Base-by-base conservation (phyloP, 2,888 invertebrate species). In the Drosophila glabriapex region DNA sequence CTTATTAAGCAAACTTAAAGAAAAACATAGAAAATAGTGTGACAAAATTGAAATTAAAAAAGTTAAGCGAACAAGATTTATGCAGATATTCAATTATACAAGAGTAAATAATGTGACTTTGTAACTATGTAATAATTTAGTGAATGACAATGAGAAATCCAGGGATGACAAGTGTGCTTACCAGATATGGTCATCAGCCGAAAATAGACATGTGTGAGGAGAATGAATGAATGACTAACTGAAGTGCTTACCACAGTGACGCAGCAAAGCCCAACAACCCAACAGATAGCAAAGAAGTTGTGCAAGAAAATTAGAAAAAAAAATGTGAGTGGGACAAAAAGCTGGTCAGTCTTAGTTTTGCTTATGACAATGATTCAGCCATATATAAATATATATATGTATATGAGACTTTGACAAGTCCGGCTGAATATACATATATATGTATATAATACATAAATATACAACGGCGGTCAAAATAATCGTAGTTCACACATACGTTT, bases 281-380 rank as follows among this genome's bases (percentile, higher is more conserved):
- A 16, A 16, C 46, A 25, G 25, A 16, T 22, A 16, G 7, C 46
- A 22, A 28, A 16, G 6, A 54, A 33, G 25, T n/a, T 19, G 7
- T 31, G 19, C 3, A 41, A 7, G 7, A 33, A 63, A 53, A 19
- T 16, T 19, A 19, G 1, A 31, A 14, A n/a, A 37, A 31, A 16
- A 52, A 19, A 6, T 37, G 4, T 4, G n/a, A 41, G 10, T 2
- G n/a, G 10, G 41, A 9, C 41, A n/a, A 41, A n/a, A n/a, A 5
- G n/a, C 31, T 43, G 59, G 31, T 33, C 31, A 46, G 29, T 7
- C 31, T 39, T 12, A 9, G 14, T 9, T 56, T 7, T 3, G 31
- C 16, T 46, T 28, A 4, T 16, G 33, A 7, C 33, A 35, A 59
- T 64, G 60, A 64, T 22, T 56, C 52, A 68, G 70, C 43, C 31